Percentiles rank a stretch among this genome's conserved stretches.
Conservation (phyloP, 2,113 vertebrate species). For the Phylloscopus trochilus region DNA sequence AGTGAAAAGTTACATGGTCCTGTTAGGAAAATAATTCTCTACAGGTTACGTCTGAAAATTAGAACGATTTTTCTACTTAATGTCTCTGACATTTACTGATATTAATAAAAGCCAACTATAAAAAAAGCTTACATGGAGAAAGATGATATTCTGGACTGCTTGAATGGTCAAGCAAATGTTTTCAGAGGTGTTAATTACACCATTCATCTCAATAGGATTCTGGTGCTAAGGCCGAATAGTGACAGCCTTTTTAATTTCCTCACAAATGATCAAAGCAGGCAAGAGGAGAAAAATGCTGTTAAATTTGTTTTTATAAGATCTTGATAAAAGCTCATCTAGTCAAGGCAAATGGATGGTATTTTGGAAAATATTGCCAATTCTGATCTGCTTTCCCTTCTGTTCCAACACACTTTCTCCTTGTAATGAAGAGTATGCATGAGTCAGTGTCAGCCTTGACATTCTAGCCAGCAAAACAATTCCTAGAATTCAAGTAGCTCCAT, state of each 20-base stretch:
- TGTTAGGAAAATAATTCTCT: not conserved
- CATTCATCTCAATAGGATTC: not conserved
- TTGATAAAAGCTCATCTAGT: not conserved
- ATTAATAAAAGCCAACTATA: not conserved
- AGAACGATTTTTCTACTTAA: not conserved
- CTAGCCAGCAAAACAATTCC: not conserved
- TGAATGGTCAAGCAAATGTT: not conserved
- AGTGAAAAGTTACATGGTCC: not conserved
- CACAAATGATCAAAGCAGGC: not conserved
- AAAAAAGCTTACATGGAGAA: not conserved
- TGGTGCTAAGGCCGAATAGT: not conserved
- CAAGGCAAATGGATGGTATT: not conserved
- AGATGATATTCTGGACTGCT: not conserved
- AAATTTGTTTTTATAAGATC: not conserved
- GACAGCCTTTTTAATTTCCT: not conserved
- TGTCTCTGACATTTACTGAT: not conserved
- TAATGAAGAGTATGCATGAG: not conserved
- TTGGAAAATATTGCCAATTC: not conserved
- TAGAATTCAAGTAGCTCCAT: not conserved
- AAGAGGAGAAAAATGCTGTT: not conserved
- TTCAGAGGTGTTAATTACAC: slow-evolving; percentile 17
- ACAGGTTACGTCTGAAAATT: not conserved
- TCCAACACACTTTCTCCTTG: not conserved
- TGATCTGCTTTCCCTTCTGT: not conserved
- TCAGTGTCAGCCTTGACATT: not conserved